A percentile compares a stretch with the other conserved stretches of the same genome.
Evolutionary conservation across 2,888 invertebrate species (phyloP).

Genomic region (Brachyopa scutellaris): DNA sequence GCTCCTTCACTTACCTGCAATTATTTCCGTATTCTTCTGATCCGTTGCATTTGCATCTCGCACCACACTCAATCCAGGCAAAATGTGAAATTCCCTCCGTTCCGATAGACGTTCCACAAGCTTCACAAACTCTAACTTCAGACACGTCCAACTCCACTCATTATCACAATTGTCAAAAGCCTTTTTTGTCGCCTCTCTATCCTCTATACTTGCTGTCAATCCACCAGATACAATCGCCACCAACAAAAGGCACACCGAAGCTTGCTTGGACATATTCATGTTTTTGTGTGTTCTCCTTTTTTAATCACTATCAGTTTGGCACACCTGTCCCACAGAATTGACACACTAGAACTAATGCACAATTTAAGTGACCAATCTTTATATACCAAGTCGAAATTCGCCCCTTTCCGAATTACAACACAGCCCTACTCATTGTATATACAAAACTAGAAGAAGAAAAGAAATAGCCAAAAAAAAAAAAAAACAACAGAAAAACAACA

Average conservation of each 20-base stretch:
- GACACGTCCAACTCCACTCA: conserved; percentile 87
- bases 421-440: background rate
- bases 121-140: conserved; percentile 90
- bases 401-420: background rate
- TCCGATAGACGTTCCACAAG: conserved; percentile 89
- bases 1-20: conserved; percentile 82
- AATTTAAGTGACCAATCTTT: conserved; percentile 41
- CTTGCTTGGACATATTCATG: conserved; percentile 18
- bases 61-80: conserved; percentile 89
- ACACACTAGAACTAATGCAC: conserved; percentile 55
- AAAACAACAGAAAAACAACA: too few species aligned
- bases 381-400: conserved; percentile 28
- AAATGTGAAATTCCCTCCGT: conserved; percentile 85
- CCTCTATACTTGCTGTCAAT: conserved; percentile 36
- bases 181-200: conserved; percentile 74
- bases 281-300: conserved; percentile 2
- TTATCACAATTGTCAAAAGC: conserved; percentile 83
- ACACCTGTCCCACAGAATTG: conserved; percentile 23
- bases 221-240: conserved; percentile 2
- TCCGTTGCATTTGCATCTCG: conserved; percentile 85
- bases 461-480: conserved; percentile 13
- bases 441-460: background rate
- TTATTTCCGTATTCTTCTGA: conserved; percentile 85
- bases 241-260: conserved; percentile 13
- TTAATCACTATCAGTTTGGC: background rate